Evolutionary conservation across 2,113 vertebrate species (phyloP).

Genomic region (Trichechus manatus): DNA sequence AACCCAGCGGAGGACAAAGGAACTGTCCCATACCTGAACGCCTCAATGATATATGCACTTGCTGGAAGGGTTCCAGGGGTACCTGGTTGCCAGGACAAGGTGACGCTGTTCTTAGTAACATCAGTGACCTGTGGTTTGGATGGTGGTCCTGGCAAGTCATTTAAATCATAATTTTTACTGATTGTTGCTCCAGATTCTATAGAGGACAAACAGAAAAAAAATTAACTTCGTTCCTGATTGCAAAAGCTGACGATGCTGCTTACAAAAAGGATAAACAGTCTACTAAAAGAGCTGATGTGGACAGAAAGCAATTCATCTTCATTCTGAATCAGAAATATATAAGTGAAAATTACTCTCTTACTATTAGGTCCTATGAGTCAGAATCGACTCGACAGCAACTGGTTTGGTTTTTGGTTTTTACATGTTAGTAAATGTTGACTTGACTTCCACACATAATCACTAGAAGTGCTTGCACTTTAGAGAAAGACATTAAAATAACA

Average conservation of each 20-base stretch:
- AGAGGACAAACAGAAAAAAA: constrained; percentile 57
- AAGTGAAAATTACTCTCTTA: background rate
- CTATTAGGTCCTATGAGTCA: no score
- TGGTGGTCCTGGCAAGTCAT: constrained; percentile 95
- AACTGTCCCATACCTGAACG: constrained; percentile 94
- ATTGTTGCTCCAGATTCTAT: constrained; percentile 93
- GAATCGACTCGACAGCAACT: no score
- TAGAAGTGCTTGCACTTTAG: constrained; percentile 31
- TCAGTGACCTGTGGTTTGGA: constrained; percentile 99
- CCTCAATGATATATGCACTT: constrained; percentile 96
- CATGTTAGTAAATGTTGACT: background rate
- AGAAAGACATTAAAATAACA: background rate
- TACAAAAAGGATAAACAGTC: background rate
- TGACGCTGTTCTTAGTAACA: constrained; percentile 98
- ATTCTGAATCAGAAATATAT: background rate
- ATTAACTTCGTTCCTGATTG: constrained; percentile 58
- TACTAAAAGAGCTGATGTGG: background rate
- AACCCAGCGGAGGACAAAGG: constrained; percentile 38
- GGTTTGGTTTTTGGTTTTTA: background rate
- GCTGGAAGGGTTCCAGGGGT: constrained; percentile 92
- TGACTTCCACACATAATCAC: background rate
- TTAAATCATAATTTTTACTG: constrained; percentile 93
- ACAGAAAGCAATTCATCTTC: background rate
- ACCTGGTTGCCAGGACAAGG: constrained; percentile 96
- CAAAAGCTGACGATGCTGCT: background rate